Evolutionary conservation across 2,113 vertebrate species (phyloP).

Genomic region (Sclerurus mexicanus): DNA sequence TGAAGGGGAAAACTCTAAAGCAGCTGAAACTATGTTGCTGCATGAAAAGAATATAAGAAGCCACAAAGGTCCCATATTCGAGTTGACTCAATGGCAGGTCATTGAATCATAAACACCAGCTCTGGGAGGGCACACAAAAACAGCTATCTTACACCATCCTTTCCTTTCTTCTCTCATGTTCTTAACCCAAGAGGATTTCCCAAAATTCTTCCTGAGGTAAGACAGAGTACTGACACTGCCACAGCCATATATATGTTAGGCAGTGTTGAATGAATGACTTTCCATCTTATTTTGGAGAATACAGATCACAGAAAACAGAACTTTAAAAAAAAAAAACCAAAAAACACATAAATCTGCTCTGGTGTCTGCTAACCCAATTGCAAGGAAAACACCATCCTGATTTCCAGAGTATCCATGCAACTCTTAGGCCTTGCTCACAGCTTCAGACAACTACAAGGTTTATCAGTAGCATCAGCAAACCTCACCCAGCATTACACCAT

Average conservation of each 20-base stretch:
- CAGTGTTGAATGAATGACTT: background rate
- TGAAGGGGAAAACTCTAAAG: background rate
- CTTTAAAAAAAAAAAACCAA: background rate
- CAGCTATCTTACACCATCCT: background rate
- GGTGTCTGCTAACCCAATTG: background rate
- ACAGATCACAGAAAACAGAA: background rate
- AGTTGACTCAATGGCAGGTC: background rate
- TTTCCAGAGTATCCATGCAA: background rate
- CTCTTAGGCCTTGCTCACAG: background rate
- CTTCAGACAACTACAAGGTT: background rate
- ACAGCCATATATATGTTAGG: background rate
- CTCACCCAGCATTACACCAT: background rate
- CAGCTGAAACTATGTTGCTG: background rate
- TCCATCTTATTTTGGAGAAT: background rate
- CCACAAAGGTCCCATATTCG: background rate
- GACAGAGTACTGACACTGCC: background rate
- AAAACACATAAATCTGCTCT: background rate
- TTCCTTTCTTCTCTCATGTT: background rate
- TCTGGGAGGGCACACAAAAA: background rate
- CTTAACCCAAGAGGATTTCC: background rate
- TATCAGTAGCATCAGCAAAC: background rate
- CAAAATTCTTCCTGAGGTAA: background rate
- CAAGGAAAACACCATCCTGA: background rate
- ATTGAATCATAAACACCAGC: background rate
- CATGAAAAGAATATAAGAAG: background rate